Evolutionary conservation across 2,113 vertebrate species (phyloP), one percentile per base, ranked within the genome.

Genomic region (Osmerus eperlanus): DNA sequence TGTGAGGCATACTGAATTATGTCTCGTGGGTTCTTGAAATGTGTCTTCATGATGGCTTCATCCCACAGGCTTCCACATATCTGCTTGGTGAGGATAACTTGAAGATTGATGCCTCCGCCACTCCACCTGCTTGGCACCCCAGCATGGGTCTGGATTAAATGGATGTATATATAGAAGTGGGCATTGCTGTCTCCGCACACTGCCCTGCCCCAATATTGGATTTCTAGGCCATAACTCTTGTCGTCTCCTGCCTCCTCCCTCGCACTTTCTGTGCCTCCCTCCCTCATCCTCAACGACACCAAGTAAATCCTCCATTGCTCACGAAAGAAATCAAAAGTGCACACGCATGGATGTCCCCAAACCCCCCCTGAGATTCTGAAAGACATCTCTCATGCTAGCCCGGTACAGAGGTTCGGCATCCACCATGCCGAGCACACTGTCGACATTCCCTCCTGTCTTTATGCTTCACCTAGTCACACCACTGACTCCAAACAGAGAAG

Each of bases 211-310:
- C 58, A 75, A 36, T 47, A 47, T 56, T 71, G 58, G 28, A 71
- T 73, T 70, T 70, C 36, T 71, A 36, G 29, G 73, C 72, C 68
- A 72, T 68, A 73, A 74, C 19, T 84, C 65, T 12, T 72, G 19
- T 13, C 47, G 32, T 23, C 9, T 23, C 21, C 59, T 15, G 54
- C 77, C n/a, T 3, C 53, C n/a, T 41, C 12, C 36, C 63, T 67
- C 60, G 0, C 36, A 2, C 36, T 41, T 9, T 0, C 36, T 9
- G 36, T 41, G 6, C 36, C 36, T 41, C 36, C 36, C 23, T 11
- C 19, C 63, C 28, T 52, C 23, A 41, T 70, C 62, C 32, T 62
- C 41, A 47, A 52, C 9, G 3, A 54, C 15, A 55, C 23, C 1
- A 2, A 53, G 55, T 59, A 55, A 41, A 63, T 68, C 18, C 36